phyloP scores from a whole-genome alignment of 2,888 invertebrate genomes.

The Caenorhabditis zanzibari region DNA sequence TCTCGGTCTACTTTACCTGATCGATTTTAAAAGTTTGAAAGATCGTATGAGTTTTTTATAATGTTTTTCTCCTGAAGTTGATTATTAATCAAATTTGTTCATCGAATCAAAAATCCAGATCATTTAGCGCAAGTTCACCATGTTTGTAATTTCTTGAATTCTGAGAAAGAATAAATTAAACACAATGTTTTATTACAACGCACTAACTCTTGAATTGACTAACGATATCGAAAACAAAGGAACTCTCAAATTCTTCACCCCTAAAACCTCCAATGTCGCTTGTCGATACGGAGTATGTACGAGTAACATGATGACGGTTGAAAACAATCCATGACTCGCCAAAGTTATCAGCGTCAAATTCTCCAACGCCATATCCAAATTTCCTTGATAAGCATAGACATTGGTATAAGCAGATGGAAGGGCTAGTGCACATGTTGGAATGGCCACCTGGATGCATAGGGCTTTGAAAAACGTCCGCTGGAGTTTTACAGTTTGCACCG shows the following conservation, averaged over 20 bases:
- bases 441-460: not conserved
- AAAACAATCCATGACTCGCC: not conserved
- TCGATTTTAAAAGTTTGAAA: too few relatives aligned
- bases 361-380: not conserved
- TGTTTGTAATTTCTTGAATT: too few relatives aligned
- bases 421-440: not conserved
- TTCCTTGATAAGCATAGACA: not conserved
- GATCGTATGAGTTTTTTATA: too few relatives aligned
- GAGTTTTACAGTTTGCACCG: not conserved
- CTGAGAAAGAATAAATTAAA: too few relatives aligned
- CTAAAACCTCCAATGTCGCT: not conserved
- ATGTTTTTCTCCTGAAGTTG: too few relatives aligned
- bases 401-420: not conserved
- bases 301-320: not conserved
- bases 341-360: not conserved
- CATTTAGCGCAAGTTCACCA: too few relatives aligned
- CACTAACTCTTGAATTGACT: too few relatives aligned
- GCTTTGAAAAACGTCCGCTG: conserved; percentile 3
- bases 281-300: not conserved
- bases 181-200: too few relatives aligned
- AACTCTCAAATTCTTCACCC: not conserved
- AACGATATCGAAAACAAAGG: too few relatives aligned
- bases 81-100: too few relatives aligned
- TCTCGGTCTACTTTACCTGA: too few relatives aligned
- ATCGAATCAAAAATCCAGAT: too few relatives aligned